Percentiles rank a stretch among this genome's conserved stretches.
phyloP scores from a whole-genome alignment of 2,113 vertebrate species.

The Strigops habroptila region DNA sequence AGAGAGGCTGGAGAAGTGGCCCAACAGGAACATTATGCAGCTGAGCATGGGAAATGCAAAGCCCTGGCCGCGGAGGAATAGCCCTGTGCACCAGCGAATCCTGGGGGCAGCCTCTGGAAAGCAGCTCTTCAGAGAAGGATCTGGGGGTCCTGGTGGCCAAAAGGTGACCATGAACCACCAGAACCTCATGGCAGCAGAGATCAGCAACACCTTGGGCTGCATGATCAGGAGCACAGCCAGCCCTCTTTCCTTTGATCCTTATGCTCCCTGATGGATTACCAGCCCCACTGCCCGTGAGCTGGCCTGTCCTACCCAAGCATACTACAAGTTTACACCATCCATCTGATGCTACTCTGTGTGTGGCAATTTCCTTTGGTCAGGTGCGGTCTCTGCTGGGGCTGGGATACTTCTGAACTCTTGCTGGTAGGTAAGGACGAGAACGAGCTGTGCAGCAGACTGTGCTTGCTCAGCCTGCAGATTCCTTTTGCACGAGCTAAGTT shows the following conservation, averaged over 20 bases:
- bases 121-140: background rate
- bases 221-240: background rate
- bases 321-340: background rate
- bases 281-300: accelerated
- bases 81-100: background rate
- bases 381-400: accelerated
- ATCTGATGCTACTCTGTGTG: background rate
- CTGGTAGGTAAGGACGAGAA: background rate
- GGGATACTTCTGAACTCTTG: background rate
- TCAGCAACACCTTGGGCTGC: background rate
- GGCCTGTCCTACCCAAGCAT: background rate
- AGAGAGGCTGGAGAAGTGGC: background rate
- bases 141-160: background rate
- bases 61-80: background rate
- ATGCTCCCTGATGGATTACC: background rate
- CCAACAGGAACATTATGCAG: background rate
- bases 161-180: background rate
- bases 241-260: background rate
- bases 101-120: background rate
- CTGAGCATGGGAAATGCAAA: background rate
- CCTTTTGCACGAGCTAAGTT: slow-evolving; percentile 55
- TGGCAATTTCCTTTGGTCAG: background rate
- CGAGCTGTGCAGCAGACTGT: background rate
- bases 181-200: background rate
- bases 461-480: slow-evolving; percentile 6